Base-by-base conservation (phyloP, 2,888 invertebrate species). In the Drosophila leonis region DNA sequence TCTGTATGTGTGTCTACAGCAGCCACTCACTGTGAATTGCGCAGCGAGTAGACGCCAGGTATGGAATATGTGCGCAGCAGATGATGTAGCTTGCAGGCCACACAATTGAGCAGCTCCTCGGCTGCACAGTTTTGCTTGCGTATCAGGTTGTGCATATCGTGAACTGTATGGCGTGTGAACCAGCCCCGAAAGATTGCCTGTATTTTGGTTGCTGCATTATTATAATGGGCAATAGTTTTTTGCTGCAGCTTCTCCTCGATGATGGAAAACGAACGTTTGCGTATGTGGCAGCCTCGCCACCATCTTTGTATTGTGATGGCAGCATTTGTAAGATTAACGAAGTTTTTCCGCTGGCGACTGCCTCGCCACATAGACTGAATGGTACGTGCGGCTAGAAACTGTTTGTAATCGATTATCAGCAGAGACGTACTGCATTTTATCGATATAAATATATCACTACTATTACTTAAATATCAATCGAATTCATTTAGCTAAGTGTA, bases 111-210 rank as follows among this genome's bases (percentile, higher is more conserved):
- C n/a, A 93, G 72, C 24, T 93, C 92, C 52, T 90, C 85, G 4
- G 90, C 91, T 4, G 91, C 88, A 12, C 65, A 24, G 8, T 66
- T 4, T 60, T 92, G 92, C n/a, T 80, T 52, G 24, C 67, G 69
- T 3, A 61, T 69, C 62, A 92, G 54, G 18, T 80, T 82, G 9
- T 66, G 35, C 56, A 89, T 85, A 65, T 93, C 89, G 65, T 92
- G 92, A n/a, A 89, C 66, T n/a, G 86, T 60, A 42, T 89, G 72
- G 3, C 92, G 83, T 0, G 77, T 77, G 56, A 57, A 70, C 75
- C 82, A 92, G 39, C 93, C 93, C 0, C 92, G 91, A 68, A 75
- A 92, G 0, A 70, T 4, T 1, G 91, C 75, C 66, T 93, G 93
- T 37, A 93, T 92, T 6, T 62, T 79, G 12, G 61, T 83, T 0